phyloP scores from a whole-genome alignment of 2,888 invertebrate species.

The Drosophila falleni region DNA sequence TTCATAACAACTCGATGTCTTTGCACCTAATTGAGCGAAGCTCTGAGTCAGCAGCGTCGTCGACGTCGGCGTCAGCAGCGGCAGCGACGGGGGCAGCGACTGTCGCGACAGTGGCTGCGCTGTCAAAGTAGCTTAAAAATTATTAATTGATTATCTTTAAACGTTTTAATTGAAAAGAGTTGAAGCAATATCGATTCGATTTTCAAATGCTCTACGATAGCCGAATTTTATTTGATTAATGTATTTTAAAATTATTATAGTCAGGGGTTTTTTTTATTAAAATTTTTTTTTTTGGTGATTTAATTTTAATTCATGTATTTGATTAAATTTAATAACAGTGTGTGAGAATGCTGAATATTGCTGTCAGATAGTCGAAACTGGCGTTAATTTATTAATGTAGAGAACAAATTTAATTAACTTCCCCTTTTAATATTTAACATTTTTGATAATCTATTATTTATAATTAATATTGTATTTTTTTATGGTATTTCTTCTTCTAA shows the following conservation, averaged over 20 bases:
- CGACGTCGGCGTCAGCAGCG: conserved; percentile 5
- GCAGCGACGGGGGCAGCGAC: conserved; percentile 9
- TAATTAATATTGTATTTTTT: no score
- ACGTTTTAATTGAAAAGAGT: conserved; percentile 76
- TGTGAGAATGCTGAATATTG: no score
- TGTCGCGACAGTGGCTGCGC: conserved; percentile 8
- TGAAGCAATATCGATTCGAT: conserved; percentile 1
- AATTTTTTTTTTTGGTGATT: no score
- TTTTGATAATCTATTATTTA: no score
- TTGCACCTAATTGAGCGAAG: conserved; percentile 77
- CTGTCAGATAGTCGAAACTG: neutral
- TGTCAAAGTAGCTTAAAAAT: conserved; percentile 73
- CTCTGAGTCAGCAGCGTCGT: conserved; percentile 64
- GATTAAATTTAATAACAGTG: neutral
- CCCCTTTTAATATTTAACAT: no score
- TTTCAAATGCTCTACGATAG: conserved; percentile 40
- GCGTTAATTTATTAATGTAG: no score
- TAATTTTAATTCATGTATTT: no score
- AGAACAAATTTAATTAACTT: no score
- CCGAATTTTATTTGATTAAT: no score
- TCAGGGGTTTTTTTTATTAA: no score
- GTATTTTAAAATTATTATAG: no score
- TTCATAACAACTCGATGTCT: conserved; percentile 68
- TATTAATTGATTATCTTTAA: conserved; percentile 81
- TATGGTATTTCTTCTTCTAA: no score